These are phyloP conservation scores for Drosophila mimica DNA, from an alignment of 2,888 invertebrate species.

Conservation along the genomic window DNA sequence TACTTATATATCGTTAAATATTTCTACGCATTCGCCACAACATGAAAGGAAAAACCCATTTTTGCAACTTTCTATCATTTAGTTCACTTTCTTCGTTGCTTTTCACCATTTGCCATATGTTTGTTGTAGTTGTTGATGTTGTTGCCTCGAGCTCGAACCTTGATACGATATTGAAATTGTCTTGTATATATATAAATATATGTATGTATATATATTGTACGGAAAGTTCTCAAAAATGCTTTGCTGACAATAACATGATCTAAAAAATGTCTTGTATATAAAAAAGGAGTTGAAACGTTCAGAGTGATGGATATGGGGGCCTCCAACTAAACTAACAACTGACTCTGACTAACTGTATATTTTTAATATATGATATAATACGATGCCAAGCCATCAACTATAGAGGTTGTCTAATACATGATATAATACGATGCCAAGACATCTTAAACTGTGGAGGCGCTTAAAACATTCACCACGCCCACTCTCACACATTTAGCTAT, in stretches of 20 bases:
- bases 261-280: conserved; percentile 52
- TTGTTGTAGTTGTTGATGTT: conserved; percentile 39
- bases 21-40: conserved; percentile 28
- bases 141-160: conserved; percentile 23
- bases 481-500: conserved; percentile 6
- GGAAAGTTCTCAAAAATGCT: conserved; percentile 52
- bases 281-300: conserved; percentile 34
- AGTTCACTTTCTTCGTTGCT: conserved; percentile 51
- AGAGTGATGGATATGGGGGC: conserved; percentile 6
- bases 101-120: conserved; percentile 76
- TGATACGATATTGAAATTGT: conserved; percentile 36
- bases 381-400: neutral
- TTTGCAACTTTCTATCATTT: conserved; percentile 44
- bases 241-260: conserved; percentile 61
- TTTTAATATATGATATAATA: conserved; percentile 19
- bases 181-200: conserved; percentile 11
- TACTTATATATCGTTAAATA: conserved; percentile 36
- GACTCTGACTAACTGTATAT: conserved; percentile 25
- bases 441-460: conserved; percentile 5
- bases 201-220: conserved; percentile 14
- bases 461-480: conserved; percentile 32
- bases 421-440: neutral
- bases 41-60: conserved; percentile 57
- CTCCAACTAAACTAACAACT: conserved; percentile 46
- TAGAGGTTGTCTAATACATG: conserved; percentile 11